These are phyloP conservation scores for Tiaroga cobitis DNA, from an alignment of 2,797 vertebrate genomes.

Conservation along the genomic window DNA sequence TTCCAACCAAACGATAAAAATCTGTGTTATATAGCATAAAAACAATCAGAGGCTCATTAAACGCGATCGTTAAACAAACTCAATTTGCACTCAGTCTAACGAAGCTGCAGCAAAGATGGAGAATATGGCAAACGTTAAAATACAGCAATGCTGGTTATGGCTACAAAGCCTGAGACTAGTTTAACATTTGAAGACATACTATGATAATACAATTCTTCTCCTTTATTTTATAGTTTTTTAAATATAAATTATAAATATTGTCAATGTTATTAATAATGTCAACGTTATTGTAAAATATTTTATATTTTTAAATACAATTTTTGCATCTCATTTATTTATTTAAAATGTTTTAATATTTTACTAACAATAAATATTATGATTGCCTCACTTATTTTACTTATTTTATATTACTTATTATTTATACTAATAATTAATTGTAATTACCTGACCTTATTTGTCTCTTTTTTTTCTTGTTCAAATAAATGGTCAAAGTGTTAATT, in stretches of 20 bases:
- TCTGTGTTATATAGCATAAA: background rate
- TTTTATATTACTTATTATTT: too few species aligned
- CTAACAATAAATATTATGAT: background rate
- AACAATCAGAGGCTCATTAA: constrained; percentile 11
- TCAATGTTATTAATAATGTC: too few species aligned
- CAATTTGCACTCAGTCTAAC: background rate
- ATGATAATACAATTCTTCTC: background rate
- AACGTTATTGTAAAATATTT: too few species aligned
- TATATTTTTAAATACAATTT: too few species aligned
- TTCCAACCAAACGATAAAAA: constrained; percentile 7
- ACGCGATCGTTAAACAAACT: background rate
- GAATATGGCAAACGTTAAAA: background rate
- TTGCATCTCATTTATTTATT: too few species aligned
- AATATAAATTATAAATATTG: too few species aligned
- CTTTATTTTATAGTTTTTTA: too few species aligned
- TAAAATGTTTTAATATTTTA: background rate
- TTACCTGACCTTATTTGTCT: background rate
- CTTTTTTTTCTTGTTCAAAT: background rate
- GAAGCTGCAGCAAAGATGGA: background rate
- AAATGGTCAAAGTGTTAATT: background rate
- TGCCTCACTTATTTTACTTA: background rate
- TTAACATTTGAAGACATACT: background rate
- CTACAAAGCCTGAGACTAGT: background rate
- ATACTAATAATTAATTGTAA: background rate
- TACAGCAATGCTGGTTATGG: background rate